A percentile compares a stretch with the other conserved stretches of the same genome.
phyloP scores from a whole-genome alignment of 2,113 vertebrate species.

The Uropsilus gracilis region DNA sequence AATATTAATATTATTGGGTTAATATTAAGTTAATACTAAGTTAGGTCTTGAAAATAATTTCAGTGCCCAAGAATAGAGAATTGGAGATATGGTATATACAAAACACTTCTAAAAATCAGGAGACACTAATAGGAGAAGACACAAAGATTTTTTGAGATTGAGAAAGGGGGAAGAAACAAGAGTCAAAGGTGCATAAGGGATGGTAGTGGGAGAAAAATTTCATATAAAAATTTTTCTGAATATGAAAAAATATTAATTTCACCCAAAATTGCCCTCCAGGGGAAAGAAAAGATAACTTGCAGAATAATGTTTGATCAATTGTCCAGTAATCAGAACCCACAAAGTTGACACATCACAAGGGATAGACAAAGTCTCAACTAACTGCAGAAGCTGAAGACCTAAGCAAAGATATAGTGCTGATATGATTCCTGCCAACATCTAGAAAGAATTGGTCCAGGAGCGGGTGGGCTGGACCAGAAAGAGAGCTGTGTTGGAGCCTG shows the following conservation, averaged over 20 bases:
- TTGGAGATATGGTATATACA: no score
- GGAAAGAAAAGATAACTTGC: background rate
- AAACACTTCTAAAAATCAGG: no score
- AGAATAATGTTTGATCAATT: background rate
- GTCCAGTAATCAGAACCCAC: background rate
- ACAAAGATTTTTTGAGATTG: no score
- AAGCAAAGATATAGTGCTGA: background rate
- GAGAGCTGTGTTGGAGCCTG: background rate
- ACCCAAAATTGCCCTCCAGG: constrained; percentile 14
- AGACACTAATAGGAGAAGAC: no score
- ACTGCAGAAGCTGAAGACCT: background rate
- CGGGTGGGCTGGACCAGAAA: background rate
- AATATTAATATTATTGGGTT: no score
- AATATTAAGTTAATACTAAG: no score
- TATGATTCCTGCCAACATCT: background rate
- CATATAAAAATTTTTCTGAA: no score
- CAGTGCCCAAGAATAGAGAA: no score
- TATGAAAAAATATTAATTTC: background rate
- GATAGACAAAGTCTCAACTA: background rate
- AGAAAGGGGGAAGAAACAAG: no score
- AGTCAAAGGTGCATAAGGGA: no score
- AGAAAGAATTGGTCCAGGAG: background rate
- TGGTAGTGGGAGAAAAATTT: no score
- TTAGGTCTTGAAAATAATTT: no score
- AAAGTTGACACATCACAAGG: background rate